Percentiles rank a stretch among this genome's conserved stretches.
Conservation (phyloP, 2,113 vertebrate genomes). For the Leptocoma aspasia region DNA sequence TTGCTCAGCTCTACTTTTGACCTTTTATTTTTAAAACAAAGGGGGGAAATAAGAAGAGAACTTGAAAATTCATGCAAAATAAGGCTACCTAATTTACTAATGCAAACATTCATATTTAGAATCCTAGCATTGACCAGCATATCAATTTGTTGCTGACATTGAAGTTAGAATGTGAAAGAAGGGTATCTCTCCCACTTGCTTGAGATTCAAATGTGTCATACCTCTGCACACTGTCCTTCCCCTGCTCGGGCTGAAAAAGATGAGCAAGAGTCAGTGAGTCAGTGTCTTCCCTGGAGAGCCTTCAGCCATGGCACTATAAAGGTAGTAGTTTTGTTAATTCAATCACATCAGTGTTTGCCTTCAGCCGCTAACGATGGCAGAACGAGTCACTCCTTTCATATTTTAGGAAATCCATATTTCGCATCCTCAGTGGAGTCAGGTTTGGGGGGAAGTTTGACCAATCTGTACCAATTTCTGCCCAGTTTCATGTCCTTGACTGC, state of each 20-base stretch:
- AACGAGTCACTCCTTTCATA: background rate
- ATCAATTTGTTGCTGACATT: background rate
- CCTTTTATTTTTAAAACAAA: background rate
- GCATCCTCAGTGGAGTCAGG: rapidly evolving
- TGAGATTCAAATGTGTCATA: background rate
- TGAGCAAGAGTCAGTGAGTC: constrained; percentile 12
- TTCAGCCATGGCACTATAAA: background rate
- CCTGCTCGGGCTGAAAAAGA: background rate
- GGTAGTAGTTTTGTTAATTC: background rate
- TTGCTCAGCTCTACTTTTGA: background rate
- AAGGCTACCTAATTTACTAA: background rate
- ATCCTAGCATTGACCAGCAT: background rate
- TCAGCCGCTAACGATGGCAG: background rate
- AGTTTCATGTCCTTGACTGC: background rate
- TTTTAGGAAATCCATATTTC: background rate
- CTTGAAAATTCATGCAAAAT: background rate
- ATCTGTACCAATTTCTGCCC: background rate
- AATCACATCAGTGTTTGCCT: background rate
- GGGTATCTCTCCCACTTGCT: background rate
- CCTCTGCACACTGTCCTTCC: background rate
- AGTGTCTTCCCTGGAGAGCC: background rate
- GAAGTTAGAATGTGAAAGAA: background rate
- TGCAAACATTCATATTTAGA: background rate
- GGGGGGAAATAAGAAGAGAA: background rate
- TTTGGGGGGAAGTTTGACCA: background rate